Conservation (phyloP, 2,888 invertebrate genomes). For the Cheilosia pagana region DNA sequence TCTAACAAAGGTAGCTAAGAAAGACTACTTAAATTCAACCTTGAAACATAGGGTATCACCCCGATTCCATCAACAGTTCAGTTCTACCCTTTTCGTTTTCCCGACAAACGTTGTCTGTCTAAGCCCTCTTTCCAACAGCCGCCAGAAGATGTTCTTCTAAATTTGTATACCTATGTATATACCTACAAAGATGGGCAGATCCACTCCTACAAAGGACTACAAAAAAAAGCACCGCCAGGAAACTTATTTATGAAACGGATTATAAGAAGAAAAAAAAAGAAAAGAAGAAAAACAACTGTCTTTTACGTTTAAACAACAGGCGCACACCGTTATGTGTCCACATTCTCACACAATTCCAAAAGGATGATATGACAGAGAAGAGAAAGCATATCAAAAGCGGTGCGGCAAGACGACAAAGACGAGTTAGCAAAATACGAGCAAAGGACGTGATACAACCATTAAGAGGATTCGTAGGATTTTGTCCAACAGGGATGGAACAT, state of each 20-base stretch:
- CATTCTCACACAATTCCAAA: slow-evolving; percentile 43
- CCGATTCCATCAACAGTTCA: too few relatives aligned
- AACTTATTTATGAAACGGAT: slow-evolving; percentile 53
- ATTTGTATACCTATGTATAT: not conserved
- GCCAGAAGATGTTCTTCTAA: not conserved
- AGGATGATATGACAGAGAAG: not conserved
- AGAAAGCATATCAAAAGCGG: slow-evolving; percentile 9
- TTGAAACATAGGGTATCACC: too few relatives aligned
- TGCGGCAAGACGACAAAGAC: slow-evolving; percentile 1
- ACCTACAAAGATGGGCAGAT: not conserved
- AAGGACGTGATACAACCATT: slow-evolving; percentile 45
- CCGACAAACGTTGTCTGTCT: not conserved
- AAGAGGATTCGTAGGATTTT: slow-evolving; percentile 50
- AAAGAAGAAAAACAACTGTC: not conserved
- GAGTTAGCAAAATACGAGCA: slow-evolving; percentile 37
- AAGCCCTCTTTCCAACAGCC: slow-evolving; percentile 14
- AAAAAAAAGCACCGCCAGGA: slow-evolving; percentile 25
- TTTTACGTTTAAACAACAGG: slow-evolving; percentile 20
- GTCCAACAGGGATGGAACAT: slow-evolving; percentile 24
- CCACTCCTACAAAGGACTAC: not conserved
- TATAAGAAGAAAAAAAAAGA: slow-evolving; percentile 18
- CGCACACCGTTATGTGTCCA: slow-evolving; percentile 40
- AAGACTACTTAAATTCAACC: too few relatives aligned
- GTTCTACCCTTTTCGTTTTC: too few relatives aligned
- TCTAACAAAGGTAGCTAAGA: too few relatives aligned